Evolutionary conservation across 2,797 vertebrate genomes (phyloP).

Genomic region (Cryptoprocta ferox): DNA sequence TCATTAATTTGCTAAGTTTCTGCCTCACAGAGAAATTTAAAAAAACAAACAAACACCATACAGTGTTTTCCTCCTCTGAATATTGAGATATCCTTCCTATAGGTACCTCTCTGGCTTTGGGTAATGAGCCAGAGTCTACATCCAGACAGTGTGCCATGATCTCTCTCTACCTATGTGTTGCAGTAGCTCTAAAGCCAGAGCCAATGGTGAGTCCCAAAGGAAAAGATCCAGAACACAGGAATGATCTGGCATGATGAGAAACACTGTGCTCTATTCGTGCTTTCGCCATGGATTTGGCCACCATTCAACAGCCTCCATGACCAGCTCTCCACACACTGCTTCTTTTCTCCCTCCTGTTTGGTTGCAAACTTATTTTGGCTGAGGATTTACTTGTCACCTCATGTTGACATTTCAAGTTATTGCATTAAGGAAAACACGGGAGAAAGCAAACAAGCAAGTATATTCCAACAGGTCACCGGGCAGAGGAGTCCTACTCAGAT

Average conservation of each 20-base stretch:
- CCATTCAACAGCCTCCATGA: conserved; percentile 34
- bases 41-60: neutral
- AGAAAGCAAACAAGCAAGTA: conserved; percentile 77
- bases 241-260: neutral
- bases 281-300: neutral
- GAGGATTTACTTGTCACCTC: conserved; percentile 81
- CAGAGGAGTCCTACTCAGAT: conserved; percentile 54
- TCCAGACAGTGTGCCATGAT: neutral
- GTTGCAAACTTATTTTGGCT: conserved; percentile 67
- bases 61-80: neutral
- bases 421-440: conserved; percentile 79
- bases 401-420: conserved; percentile 74
- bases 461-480: conserved; percentile 62
- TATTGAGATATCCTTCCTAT: neutral
- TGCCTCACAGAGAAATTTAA: neutral
- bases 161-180: neutral
- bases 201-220: neutral
- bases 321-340: conserved; percentile 34
- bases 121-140: neutral
- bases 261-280: neutral
- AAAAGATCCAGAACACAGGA: neutral
- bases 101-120: neutral
- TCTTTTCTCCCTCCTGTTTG: conserved; percentile 47
- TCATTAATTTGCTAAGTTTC: neutral
- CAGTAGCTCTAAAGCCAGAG: neutral